A percentile compares a stretch with the other conserved stretches of the same genome.
These are phyloP conservation scores for Passer montanus DNA, from an alignment of 2,113 vertebrate genomes.

Conservation along the genomic window DNA sequence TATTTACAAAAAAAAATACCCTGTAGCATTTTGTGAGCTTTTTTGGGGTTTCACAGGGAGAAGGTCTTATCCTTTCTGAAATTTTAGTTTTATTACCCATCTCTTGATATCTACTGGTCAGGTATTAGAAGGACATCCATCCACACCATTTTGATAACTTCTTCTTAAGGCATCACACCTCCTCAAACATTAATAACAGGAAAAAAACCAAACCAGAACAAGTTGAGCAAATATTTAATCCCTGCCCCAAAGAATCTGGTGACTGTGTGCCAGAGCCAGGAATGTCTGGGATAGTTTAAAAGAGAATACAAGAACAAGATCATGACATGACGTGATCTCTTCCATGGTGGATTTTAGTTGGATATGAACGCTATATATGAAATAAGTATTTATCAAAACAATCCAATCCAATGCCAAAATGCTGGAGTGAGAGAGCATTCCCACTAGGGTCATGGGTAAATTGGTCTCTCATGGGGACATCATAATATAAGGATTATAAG, in stretches of 20 bases:
- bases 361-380: background rate
- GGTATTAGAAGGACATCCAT: background rate
- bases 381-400: background rate
- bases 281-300: background rate
- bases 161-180: background rate
- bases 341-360: background rate
- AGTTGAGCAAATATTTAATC: background rate
- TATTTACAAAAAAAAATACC: too few relatives aligned
- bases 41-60: background rate
- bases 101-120: background rate
- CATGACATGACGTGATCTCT: background rate
- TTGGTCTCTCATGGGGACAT: background rate
- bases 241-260: background rate
- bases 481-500: background rate
- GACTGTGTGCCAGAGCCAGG: background rate
- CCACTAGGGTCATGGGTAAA: background rate
- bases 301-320: background rate
- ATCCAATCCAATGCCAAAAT: background rate
- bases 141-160: background rate
- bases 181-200: background rate
- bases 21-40: background rate
- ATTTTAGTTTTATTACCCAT: background rate
- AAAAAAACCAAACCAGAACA: background rate
- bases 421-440: background rate
- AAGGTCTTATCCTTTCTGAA: background rate